Base-by-base conservation (phyloP, 1,140 invertebrate species). In the Atopsyche davidsoni region DNA sequence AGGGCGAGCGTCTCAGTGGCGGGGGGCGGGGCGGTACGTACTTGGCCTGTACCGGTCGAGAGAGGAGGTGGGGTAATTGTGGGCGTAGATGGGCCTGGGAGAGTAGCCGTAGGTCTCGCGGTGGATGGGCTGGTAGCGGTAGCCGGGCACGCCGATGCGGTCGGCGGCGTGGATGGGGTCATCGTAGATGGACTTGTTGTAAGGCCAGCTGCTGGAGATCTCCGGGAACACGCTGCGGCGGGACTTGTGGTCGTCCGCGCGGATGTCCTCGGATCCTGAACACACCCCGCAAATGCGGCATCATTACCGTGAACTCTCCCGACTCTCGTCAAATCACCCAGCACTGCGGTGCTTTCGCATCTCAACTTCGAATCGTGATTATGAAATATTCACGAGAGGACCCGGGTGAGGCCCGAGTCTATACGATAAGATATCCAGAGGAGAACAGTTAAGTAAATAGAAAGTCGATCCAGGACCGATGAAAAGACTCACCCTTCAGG, bases 101-200 rank as follows among this genome's bases (percentile, higher is more conserved):
- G 86, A 86, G 72, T 89, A 89, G 53, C 88, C 88, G 71, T 92
- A 92, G 62, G 83, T 87, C 64, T 92, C 87, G 59, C 88, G 82
- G 67, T 88, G 87, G 58, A 92, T 82, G 57, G 88, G 88, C 66
- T 88, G 75, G 74, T 92, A 92, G 73, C 87, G 84, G 79, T 92
- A 91, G 67, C 87, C 87, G 64, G 86, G 85, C 38, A 84, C 81
- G 62, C 82, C 79, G 75, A 90, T 88, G 70, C 87, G 83, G 69
- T 89, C 86, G 57, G 79, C 79, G 54, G 87, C 84, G 62, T 77
- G 80, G 50, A 80, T 69, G 52, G 87, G 87, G 62, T 89, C 85
- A 68, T 89, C 87, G 67, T 80, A 89, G 77, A 89, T 89, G 58
- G 86, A 89, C 73, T 88, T 89, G 74, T 73, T 77, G 74, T 78